Conservation (phyloP, 2,888 invertebrate species). For the Zeuzera pyrina region DNA sequence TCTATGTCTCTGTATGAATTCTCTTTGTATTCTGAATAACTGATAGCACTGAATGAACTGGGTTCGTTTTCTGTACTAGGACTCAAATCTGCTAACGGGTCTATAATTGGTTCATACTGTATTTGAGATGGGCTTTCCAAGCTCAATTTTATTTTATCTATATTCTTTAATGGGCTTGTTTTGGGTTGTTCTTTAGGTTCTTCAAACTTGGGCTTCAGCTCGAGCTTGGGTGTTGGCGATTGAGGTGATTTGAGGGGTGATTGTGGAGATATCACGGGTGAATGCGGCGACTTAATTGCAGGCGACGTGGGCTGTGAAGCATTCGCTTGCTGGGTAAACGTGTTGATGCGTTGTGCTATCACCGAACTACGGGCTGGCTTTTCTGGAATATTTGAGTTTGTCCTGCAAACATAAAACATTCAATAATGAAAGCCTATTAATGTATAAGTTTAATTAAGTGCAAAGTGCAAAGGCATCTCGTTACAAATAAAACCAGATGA, state of each 20-base stretch:
- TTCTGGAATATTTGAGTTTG: conserved; percentile 65
- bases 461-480: no score
- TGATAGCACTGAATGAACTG: conserved; percentile 50
- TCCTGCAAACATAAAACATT: conserved; percentile 33
- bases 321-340: conserved; percentile 40
- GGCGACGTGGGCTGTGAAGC: conserved; percentile 26
- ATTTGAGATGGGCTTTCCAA: conserved; percentile 64
- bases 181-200: conserved; percentile 33
- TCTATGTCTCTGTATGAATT: conserved; percentile 41
- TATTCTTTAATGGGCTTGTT: conserved; percentile 58
- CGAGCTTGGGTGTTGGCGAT: conserved; percentile 15
- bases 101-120: conserved; percentile 64
- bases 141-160: conserved; percentile 66
- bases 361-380: conserved; percentile 79
- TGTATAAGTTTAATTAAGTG: no score
- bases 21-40: conserved; percentile 34
- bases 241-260: no score
- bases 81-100: conserved; percentile 54
- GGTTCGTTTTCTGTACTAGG: conserved; percentile 55
- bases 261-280: conserved; percentile 19
- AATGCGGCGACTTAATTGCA: conserved; percentile 27
- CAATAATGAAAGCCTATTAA: no score
- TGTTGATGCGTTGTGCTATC: conserved; percentile 76
- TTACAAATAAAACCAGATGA: no score
- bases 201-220: conserved; percentile 25